Base-by-base conservation (phyloP, 2,113 vertebrate species). In the Lethenteron camtschaticum region DNA sequence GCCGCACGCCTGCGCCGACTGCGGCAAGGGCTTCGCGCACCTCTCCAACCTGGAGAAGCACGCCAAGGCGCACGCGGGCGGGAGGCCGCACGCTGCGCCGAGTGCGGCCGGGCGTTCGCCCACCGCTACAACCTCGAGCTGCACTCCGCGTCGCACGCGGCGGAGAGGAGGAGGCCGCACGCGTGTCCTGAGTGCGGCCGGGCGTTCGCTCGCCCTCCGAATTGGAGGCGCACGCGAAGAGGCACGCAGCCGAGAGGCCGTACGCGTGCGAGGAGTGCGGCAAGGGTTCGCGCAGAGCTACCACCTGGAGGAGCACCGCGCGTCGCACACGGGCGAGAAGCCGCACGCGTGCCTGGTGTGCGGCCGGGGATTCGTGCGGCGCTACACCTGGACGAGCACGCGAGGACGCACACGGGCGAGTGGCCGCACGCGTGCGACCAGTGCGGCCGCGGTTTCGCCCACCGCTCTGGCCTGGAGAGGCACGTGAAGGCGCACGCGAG, bases 151-250 rank as follows among this genome's bases (percentile, higher is more conserved):
- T 66, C 10, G n/a, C 63, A 66, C 63, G 24, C 63, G 24, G 63
- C n/a, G n/a, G 63, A 66, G 24, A n/a, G 63, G 63, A 76, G 59
- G 76, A 74, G 24, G 72, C 63, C 63, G n/a, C 77, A 73, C 66
- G 72, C 70, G 70, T 73, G 56, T 70, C 69, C 73, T 20, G 75
- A 77, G 8, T 75, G 77, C 20, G 75, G 73, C 12, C 81, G 79
- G 75, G 71, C 74, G 69, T 80, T 80, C 73, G 78, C 77, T 20
- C 75, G 74, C 66, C 76, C 76, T 9, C 63, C 10, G 24, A 16
- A 16, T 66, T 66, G 63, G 24, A n/a, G 24, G 63, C 24, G 24
- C 63, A 66, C 2, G n/a, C n/a, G 63, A 66, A 24, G 63, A 16
- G n/a, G 63, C 63, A 66, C 24, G 24, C 63, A 11, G 63, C n/a